phyloP scores from a whole-genome alignment of 1,140 invertebrate species.

The Andrena cerasifolii region DNA sequence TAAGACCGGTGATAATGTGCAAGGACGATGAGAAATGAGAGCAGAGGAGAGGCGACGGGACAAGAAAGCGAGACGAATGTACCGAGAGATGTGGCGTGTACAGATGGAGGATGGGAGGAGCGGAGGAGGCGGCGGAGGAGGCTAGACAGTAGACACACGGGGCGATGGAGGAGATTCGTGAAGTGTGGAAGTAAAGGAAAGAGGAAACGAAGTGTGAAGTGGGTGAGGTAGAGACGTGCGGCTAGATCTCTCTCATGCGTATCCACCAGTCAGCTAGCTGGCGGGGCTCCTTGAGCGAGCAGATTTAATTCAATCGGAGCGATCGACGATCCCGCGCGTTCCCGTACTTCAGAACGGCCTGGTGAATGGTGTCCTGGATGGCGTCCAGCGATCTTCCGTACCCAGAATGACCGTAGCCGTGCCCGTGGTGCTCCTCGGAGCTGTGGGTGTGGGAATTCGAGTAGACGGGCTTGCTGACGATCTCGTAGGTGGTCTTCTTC shows the following conservation, averaged over 20 bases:
- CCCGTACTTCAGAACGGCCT: conserved; percentile 78
- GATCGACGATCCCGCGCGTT: conserved; percentile 78
- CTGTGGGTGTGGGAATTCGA: conserved; percentile 88
- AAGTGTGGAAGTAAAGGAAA: conserved; percentile 20
- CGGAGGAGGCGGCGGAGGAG: neutral
- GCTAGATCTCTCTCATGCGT: conserved; percentile 46
- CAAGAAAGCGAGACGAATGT: conserved; percentile 45
- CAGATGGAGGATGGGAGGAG: neutral
- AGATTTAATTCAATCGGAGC: conserved; percentile 51
- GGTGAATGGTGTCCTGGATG: conserved; percentile 72
- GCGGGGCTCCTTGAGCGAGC: no score
- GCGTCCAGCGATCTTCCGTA: conserved; percentile 84
- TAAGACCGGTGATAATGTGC: conserved; percentile 33
- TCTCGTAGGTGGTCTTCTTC: conserved; percentile 91
- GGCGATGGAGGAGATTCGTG: conserved; percentile 16
- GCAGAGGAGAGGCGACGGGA: conserved; percentile 13
- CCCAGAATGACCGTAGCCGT: conserved; percentile 81
- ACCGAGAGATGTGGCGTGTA: neutral
- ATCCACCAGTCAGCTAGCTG: no score
- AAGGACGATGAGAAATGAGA: conserved; percentile 44
- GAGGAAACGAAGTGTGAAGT: conserved; percentile 31
- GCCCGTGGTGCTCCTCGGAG: conserved; percentile 85
- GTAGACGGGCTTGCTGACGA: conserved; percentile 91
- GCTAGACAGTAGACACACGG: neutral
- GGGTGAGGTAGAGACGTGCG: conserved; percentile 67